Evolutionary conservation across 2,113 vertebrate species (phyloP).

Genomic region (Zeus faber): DNA sequence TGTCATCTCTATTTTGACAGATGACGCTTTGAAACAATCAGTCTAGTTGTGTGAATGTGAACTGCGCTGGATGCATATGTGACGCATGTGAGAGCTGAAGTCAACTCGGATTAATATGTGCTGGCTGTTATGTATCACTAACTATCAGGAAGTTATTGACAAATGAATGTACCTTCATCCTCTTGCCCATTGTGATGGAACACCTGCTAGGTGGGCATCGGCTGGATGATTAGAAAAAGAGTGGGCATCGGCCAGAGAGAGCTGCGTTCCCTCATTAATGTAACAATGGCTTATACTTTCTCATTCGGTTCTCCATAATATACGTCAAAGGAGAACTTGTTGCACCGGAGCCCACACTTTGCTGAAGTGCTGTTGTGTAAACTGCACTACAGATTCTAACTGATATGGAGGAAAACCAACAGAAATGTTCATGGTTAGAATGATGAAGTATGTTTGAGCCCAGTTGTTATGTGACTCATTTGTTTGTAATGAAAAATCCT

Average conservation of each 20-base stretch:
- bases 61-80: too few relatives aligned
- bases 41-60: too few relatives aligned
- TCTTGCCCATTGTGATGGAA: too few relatives aligned
- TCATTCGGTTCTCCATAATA: conserved; percentile 33
- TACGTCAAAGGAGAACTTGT: conserved; percentile 61
- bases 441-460: too few relatives aligned
- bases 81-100: too few relatives aligned
- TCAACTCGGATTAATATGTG: too few relatives aligned
- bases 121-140: conserved; percentile 10
- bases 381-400: too few relatives aligned
- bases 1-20: too few relatives aligned
- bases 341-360: conserved; percentile 46
- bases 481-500: conserved; percentile 43
- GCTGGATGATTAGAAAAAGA: conserved; percentile 21
- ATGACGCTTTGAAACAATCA: too few relatives aligned
- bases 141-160: conserved; percentile 18
- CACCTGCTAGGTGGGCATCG: conserved; percentile 42
- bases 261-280: conserved; percentile 42
- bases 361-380: too few relatives aligned
- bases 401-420: too few relatives aligned
- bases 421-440: too few relatives aligned
- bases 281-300: conserved; percentile 59
- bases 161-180: conserved; percentile 18
- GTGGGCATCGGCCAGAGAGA: conserved; percentile 54
- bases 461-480: conserved; percentile 39